Percentiles rank a stretch among this genome's conserved stretches.
Conservation (phyloP, 2,888 invertebrate genomes). For the Tenodera sinensis region DNA sequence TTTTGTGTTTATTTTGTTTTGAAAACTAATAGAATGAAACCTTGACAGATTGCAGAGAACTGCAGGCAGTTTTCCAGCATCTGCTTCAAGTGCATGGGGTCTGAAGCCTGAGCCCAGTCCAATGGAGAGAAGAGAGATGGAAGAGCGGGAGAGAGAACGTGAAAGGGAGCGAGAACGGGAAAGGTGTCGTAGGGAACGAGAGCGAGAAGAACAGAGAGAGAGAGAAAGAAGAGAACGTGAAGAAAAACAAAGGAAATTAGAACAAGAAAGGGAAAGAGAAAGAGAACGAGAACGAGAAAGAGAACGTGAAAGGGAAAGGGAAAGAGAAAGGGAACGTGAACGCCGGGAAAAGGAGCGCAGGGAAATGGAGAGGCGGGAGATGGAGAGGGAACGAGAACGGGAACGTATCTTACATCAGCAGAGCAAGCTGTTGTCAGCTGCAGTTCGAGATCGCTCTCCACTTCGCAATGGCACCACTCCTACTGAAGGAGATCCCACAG, state of each 20-base stretch:
- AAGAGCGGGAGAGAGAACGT: slow-evolving; percentile 48
- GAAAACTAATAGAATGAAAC: neutral
- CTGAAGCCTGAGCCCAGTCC: slow-evolving; percentile 63
- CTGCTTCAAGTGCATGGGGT: slow-evolving; percentile 55
- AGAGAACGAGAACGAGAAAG: slow-evolving; percentile 45
- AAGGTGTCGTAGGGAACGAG: slow-evolving; percentile 53
- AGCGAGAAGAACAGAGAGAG: slow-evolving; percentile 59
- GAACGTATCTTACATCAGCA: slow-evolving; percentile 57
- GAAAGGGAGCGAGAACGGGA: slow-evolving; percentile 34
- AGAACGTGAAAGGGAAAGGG: slow-evolving; percentile 36
- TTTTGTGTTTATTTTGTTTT: slow-evolving; percentile 35
- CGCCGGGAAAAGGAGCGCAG: slow-evolving; percentile 26
- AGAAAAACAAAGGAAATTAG: slow-evolving; percentile 45
- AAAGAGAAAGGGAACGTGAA: slow-evolving; percentile 27
- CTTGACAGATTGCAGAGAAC: slow-evolving; percentile 53
- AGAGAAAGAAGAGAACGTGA: slow-evolving; percentile 54
- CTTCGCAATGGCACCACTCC: slow-evolving; percentile 61
- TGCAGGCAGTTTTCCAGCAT: slow-evolving; percentile 54
- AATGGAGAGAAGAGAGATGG: slow-evolving; percentile 59
- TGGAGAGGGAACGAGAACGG: slow-evolving; percentile 48
- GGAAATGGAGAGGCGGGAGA: slow-evolving; percentile 34
- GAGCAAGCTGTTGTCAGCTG: slow-evolving; percentile 45
- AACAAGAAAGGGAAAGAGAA: slow-evolving; percentile 46
- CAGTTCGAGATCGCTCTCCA: slow-evolving; percentile 65
- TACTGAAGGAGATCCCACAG: slow-evolving; percentile 32